These are phyloP conservation scores for Drosophila parthenogenetica DNA, from an alignment of 2,888 invertebrate genomes.

Conservation along the genomic window DNA sequence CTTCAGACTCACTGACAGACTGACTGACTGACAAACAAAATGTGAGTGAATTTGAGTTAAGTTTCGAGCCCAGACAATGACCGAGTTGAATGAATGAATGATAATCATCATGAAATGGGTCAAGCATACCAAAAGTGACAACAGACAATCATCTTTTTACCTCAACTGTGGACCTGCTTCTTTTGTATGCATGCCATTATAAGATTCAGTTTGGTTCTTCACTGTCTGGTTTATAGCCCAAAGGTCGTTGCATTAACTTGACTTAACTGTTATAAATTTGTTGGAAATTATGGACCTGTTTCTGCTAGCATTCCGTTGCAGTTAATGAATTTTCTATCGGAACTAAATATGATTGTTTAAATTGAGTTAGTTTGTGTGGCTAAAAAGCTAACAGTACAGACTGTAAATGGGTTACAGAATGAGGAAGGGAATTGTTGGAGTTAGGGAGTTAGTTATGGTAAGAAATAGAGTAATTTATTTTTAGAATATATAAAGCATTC, in stretches of 20 bases:
- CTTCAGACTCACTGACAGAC: constrained; percentile 26
- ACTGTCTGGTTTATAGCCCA: constrained; percentile 6
- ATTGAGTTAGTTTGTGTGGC: not conserved
- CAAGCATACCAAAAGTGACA: constrained; percentile 73
- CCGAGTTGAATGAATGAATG: constrained; percentile 55
- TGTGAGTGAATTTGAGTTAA: constrained; percentile 31
- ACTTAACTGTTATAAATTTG: constrained; percentile 48
- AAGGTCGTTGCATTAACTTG: constrained; percentile 55
- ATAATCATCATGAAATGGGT: constrained; percentile 73
- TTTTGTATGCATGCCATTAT: constrained; percentile 14
- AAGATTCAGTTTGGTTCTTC: constrained; percentile 18
- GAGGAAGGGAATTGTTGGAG: too few relatives aligned
- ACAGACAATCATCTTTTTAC: constrained; percentile 35
- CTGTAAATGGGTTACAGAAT: constrained; percentile 3
- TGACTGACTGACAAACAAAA: constrained; percentile 33
- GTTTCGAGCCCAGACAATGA: constrained; percentile 52
- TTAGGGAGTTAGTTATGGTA: too few relatives aligned
- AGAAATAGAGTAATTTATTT: too few relatives aligned
- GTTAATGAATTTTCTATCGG: constrained; percentile 22
- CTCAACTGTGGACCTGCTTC: constrained; percentile 10
- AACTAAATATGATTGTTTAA: constrained; percentile 10
- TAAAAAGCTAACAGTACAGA: not conserved
- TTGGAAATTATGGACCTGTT: constrained; percentile 16
- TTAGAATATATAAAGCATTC: not conserved
- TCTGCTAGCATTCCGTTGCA: constrained; percentile 12